Evolutionary conservation across 2,888 invertebrate genomes (phyloP).

Genomic region (Ischnura elegans): DNA sequence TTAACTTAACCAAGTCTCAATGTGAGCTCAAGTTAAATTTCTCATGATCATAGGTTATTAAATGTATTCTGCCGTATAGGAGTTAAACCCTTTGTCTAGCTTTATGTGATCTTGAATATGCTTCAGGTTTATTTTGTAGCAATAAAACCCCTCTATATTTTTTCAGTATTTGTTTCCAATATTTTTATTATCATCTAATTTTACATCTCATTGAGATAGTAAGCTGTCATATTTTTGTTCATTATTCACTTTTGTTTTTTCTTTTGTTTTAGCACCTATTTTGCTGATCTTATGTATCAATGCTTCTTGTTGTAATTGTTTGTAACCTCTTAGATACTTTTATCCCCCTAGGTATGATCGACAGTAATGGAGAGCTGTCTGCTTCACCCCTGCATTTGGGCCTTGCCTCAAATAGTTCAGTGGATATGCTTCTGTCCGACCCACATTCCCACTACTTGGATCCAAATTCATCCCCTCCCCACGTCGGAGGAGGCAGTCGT

Average conservation of each 20-base stretch:
- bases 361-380: slow-evolving; percentile 70
- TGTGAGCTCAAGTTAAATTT: background rate
- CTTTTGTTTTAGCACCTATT: background rate
- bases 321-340: slow-evolving; percentile 44
- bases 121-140: background rate
- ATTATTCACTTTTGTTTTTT: background rate
- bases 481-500: slow-evolving; percentile 12
- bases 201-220: background rate
- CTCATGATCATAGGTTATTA: background rate
- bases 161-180: background rate
- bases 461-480: slow-evolving; percentile 53
- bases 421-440: slow-evolving; percentile 50
- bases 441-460: slow-evolving; percentile 30
- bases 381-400: slow-evolving; percentile 69
- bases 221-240: background rate
- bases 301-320: slow-evolving; percentile 36
- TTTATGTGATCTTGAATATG: background rate
- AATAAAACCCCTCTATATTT: background rate
- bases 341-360: slow-evolving; percentile 52
- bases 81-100: background rate
- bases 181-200: background rate
- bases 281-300: slow-evolving; percentile 8
- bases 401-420: slow-evolving; percentile 63
- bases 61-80: background rate
- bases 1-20: background rate